Conservation (phyloP, 2,113 vertebrate genomes). For the Benitochromis conjunctus region DNA sequence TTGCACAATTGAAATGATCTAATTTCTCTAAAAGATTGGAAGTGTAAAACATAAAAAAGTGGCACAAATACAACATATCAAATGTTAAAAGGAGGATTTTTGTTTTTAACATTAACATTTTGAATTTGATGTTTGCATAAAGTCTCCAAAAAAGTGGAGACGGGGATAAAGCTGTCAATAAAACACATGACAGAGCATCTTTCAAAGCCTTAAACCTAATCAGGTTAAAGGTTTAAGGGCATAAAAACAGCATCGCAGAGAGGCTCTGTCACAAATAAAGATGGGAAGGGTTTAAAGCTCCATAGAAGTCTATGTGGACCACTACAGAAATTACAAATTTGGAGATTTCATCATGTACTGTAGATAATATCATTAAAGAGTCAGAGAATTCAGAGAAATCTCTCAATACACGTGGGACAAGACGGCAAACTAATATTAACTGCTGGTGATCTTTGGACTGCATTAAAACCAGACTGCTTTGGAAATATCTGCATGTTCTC, state of each 20-base stretch:
- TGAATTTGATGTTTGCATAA: not conserved
- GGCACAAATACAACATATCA: not conserved
- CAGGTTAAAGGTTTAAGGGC: accelerated
- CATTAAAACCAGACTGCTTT: not conserved
- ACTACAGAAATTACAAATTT: not conserved
- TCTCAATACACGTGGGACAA: not conserved
- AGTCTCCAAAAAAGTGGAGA: not conserved
- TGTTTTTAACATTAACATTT: not conserved
- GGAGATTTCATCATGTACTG: accelerated
- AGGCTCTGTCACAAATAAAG: not conserved
- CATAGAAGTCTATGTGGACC: accelerated
- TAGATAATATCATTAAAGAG: not conserved
- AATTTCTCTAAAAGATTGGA: not conserved
- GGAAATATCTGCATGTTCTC: not conserved
- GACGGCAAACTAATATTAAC: not conserved
- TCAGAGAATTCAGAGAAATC: not conserved
- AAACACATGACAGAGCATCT: not conserved
- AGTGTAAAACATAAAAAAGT: not conserved
- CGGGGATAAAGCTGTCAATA: accelerated
- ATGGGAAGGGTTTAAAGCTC: not conserved
- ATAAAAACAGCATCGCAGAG: accelerated
- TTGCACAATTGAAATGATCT: not conserved
- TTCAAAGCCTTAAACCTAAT: not conserved
- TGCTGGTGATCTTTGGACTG: not conserved
- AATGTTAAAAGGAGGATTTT: not conserved